Conservation (phyloP, 2,888 invertebrate species). For the Tinea trinotella region DNA sequence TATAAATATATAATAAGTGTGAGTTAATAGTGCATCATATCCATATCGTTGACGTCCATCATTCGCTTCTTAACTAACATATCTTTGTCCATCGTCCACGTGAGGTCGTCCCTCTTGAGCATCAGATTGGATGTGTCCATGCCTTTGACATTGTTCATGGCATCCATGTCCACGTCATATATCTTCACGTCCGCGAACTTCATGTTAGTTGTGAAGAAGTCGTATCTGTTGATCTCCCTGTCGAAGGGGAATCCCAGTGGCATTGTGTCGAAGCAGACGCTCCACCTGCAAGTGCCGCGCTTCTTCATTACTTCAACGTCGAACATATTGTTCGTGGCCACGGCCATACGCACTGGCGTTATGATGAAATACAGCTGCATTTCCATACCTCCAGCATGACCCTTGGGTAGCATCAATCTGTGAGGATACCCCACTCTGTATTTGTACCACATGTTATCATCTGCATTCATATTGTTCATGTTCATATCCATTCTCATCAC, state of each 20-base stretch:
- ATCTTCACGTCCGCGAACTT: conserved; percentile 75
- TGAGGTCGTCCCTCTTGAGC: conserved; percentile 57
- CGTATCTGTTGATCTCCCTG: conserved; percentile 70
- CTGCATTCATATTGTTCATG: conserved; percentile 47
- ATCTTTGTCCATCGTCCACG: conserved; percentile 49
- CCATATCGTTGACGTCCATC: conserved; percentile 26
- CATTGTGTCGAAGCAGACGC: conserved; percentile 72
- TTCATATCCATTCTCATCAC: conserved; percentile 29
- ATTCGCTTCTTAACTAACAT: conserved; percentile 39
- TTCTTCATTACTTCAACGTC: conserved; percentile 62
- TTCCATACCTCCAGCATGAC: conserved; percentile 74
- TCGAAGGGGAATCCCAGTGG: conserved; percentile 85
- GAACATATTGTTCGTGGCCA: conserved; percentile 52
- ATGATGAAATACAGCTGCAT: conserved; percentile 77
- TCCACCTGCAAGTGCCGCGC: conserved; percentile 67
- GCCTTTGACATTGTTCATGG: conserved; percentile 39
- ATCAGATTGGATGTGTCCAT: conserved; percentile 48
- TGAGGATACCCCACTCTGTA: conserved; percentile 75
- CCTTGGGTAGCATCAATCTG: conserved; percentile 80
- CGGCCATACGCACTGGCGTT: conserved; percentile 65
- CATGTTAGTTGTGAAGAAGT: conserved; percentile 77
- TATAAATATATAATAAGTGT: too few species aligned
- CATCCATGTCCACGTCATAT: conserved; percentile 70
- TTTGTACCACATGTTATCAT: conserved; percentile 69
- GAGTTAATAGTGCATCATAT: conserved; percentile 2